phyloP scores from a whole-genome alignment of 2,797 vertebrate species.

The Falco columbarius region DNA sequence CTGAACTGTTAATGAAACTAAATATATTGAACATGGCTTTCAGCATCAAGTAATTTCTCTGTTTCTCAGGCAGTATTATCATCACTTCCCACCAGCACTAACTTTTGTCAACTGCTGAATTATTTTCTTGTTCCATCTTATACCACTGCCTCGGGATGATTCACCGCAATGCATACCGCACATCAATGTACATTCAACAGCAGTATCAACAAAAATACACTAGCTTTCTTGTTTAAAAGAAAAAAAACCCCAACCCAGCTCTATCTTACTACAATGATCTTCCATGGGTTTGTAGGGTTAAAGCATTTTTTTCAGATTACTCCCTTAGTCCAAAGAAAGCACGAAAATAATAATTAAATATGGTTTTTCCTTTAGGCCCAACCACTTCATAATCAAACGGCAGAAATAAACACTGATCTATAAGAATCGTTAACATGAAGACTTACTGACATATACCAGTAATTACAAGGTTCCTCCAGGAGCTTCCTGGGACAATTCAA shows the following conservation, averaged over 20 bases:
- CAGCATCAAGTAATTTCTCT: slow-evolving; percentile 30
- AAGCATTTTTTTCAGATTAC: neutral
- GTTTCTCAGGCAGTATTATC: slow-evolving; percentile 55
- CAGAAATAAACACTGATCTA: neutral
- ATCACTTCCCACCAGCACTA: slow-evolving; percentile 42
- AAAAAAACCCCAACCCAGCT: neutral
- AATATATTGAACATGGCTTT: slow-evolving; percentile 53
- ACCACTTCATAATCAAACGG: neutral
- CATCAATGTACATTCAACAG: neutral
- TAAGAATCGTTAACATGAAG: neutral
- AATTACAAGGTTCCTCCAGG: slow-evolving; percentile 38
- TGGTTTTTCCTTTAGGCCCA: neutral
- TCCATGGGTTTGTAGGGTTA: neutral
- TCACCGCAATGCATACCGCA: slow-evolving; percentile 20
- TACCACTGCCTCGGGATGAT: slow-evolving; percentile 15
- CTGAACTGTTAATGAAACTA: slow-evolving; percentile 63
- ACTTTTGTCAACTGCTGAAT: slow-evolving; percentile 53
- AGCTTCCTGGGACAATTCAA: slow-evolving; percentile 52
- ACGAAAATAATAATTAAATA: slow-evolving; percentile 26
- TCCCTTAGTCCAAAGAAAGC: neutral
- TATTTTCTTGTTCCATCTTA: slow-evolving; percentile 31
- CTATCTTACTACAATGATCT: neutral
- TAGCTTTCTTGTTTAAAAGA: neutral
- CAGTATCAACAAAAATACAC: slow-evolving; percentile 1
- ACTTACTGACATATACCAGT: neutral